Evolutionary conservation across 2,888 invertebrate species (phyloP), one percentile per base, ranked within the genome.

Genomic region (Phymatocera aterrima): DNA sequence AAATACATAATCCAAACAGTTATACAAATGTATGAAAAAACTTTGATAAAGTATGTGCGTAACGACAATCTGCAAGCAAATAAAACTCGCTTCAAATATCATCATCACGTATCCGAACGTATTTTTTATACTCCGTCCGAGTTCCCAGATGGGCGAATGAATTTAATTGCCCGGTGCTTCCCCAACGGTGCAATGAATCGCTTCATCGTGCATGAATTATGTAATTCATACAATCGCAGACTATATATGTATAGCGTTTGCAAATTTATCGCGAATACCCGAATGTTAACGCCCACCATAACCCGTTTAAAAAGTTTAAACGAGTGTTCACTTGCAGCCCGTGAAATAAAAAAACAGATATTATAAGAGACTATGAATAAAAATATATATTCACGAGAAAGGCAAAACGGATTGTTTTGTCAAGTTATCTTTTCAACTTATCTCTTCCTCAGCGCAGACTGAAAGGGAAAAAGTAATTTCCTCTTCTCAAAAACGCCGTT

Each of bases 291-390:
- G 40, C 8, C 21, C 28, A 15, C 34, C 37, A 37, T n/a, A 64
- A 37, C 61, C 37, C 34, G 37, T 64, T 64, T 64, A 12, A 34
- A 64, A 64, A 64, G 37, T 64, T 64, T 21, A 37, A 64, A 37
- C 61, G 34, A 64, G 61, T 37, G 18, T 64, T 64, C 37, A 64
- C 61, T 64, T 37, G 2, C 18, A 37, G 68, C 3, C 21, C 21
- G 10, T 64, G n/a, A 18, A 64, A 64, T 37, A 37, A 2, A 21
- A 68, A 68, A n/a, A 64, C n/a, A 37, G 3, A 3, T 51, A 15
- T 21, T 46, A 43, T 31, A 24, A 68, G 8, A 43, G 46, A 21
- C 43, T 46, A 64, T n/a, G 24, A 18, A 40, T 8, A 40, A 46
- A 24, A 40, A 43, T 43, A 3, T n/a, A n/a, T 68, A 46, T 68